Evolutionary conservation across 2,113 vertebrate genomes (phyloP), one percentile per base, ranked within the genome.

Genomic region (Protomyctophum bolini): DNA sequence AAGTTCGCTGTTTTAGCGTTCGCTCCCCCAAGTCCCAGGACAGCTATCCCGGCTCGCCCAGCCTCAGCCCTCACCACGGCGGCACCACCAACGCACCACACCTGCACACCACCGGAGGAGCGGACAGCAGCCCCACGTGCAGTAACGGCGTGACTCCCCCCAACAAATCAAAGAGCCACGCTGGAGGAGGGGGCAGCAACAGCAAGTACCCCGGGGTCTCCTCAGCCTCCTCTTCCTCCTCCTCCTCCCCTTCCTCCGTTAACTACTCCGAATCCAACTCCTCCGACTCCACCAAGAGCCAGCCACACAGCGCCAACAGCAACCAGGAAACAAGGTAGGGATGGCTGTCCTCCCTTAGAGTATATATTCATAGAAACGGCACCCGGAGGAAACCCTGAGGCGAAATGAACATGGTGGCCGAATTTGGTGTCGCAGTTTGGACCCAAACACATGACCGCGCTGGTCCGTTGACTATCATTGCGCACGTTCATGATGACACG

Each of bases 261-360:
- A 98, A 98, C 92, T 98, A 97, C 89, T 98, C 97, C 0, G 97
- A 99, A 88, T 98, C 97, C 86, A 99, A 99, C 92, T 98, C 96
- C 87, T 97, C 96, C 61, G 97, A 98, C 91, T 99, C 97, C 82
- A 98, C 96, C 80, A 98, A 98, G 93, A 97, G 96, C 82, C 97
- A 98, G 91, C 96, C 95, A 58, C 96, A 98, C 93, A 98, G 96
- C 86, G 93, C 95, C 91, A 96, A 96, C 21, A 98, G 97, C 95
- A 96, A 95, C 88, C 97, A 99, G 91, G 97, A 99, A 90, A 98
- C 96, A 90, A 98, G 97, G 97, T 99, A 56, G 29, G 60, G 47
- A 21, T 6, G 41, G 21, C 21, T 21, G 21, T 21, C 12, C 7
- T 58, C 15, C 7, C 10, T n/a, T n/a, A n/a, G n/a, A n/a, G n/a